Percentiles rank a stretch among this genome's conserved stretches.
phyloP scores from a whole-genome alignment of 2,888 invertebrate genomes.

The Temnothorax ravouxi region DNA sequence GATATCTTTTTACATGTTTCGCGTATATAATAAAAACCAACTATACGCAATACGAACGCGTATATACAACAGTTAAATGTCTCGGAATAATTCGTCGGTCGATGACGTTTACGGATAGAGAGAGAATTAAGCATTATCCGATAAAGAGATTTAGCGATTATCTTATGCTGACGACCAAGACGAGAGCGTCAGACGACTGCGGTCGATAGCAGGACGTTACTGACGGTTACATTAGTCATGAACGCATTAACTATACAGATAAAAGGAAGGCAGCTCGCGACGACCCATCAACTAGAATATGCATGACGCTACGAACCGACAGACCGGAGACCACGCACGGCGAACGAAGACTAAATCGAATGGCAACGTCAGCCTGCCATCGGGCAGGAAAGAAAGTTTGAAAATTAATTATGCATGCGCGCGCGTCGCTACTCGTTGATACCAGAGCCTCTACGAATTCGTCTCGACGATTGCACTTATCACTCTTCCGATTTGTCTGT shows the following conservation, averaged over 20 bases:
- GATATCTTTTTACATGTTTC: background rate
- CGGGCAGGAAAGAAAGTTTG: constrained; percentile 62
- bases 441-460: constrained; percentile 40
- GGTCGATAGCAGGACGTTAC: constrained; percentile 72
- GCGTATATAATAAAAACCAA: background rate
- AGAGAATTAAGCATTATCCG: constrained; percentile 13
- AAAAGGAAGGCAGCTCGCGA: constrained; percentile 75
- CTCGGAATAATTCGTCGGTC: background rate
- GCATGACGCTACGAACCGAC: constrained; percentile 72
- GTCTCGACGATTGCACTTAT: constrained; percentile 52
- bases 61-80: background rate
- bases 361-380: constrained; percentile 67
- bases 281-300: constrained; percentile 77
- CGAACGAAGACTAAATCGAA: constrained; percentile 66
- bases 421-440: constrained; percentile 52
- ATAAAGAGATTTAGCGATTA: constrained; percentile 40
- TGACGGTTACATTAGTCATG: constrained; percentile 73
- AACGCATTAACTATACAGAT: constrained; percentile 79
- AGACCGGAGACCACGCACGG: constrained; percentile 55
- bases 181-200: constrained; percentile 48
- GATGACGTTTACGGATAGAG: background rate
- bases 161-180: constrained; percentile 34
- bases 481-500: constrained; percentile 46
- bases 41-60: background rate
- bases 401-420: constrained; percentile 73